Conservation (phyloP, 1,140 invertebrate species). For the Drosophila arawakana region DNA sequence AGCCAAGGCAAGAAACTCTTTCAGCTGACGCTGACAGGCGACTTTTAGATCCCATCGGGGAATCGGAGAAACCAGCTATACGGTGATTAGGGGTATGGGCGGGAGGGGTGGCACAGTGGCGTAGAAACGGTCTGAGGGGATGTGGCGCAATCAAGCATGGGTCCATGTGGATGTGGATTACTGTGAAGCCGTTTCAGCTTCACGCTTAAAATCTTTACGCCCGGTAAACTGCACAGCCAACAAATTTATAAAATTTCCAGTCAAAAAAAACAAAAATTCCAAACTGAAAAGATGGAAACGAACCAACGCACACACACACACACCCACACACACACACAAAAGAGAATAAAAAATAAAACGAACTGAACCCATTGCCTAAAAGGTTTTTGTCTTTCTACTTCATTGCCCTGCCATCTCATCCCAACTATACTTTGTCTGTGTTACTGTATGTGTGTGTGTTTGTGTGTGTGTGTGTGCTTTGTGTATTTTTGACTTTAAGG, state of each 20-base stretch:
- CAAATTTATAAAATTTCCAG: constrained; percentile 53
- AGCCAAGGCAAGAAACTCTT: constrained; percentile 23
- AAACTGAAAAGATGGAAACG: background rate
- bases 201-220: constrained; percentile 67
- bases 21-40: constrained; percentile 37
- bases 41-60: constrained; percentile 19
- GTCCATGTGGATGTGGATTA: constrained; percentile 73
- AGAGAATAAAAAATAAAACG: background rate
- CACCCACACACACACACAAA: background rate
- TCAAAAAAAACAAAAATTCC: background rate
- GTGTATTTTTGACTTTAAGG: constrained; percentile 53
- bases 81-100: background rate
- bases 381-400: constrained; percentile 62
- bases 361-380: constrained; percentile 53
- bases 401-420: constrained; percentile 55
- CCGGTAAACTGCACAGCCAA: constrained; percentile 48
- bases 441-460: background rate
- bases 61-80: background rate
- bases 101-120: background rate
- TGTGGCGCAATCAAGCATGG: constrained; percentile 68
- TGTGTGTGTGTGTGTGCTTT: constrained; percentile 17
- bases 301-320: too few species aligned
- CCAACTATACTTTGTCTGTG: constrained; percentile 32
- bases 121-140: background rate
- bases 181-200: constrained; percentile 55